Percentiles rank a stretch among this genome's conserved stretches.
These are phyloP conservation scores for Mormyrops boulengeri DNA, from an alignment of 2,797 vertebrate species.

Conservation along the genomic window DNA sequence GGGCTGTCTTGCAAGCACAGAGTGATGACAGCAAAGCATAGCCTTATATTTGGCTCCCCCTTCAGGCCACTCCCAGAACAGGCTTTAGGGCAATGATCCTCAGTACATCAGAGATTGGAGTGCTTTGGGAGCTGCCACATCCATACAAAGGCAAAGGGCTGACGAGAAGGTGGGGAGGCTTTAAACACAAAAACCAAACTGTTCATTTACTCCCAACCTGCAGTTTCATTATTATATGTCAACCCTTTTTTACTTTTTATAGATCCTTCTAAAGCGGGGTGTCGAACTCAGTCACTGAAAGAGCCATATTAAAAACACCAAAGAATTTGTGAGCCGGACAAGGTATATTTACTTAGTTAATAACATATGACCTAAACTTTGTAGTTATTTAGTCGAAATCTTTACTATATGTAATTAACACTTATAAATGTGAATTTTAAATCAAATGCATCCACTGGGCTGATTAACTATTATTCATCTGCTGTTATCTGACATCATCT, in stretches of 20 bases:
- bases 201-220: neutral
- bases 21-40: neutral
- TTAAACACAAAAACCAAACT: neutral
- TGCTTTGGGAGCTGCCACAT: neutral
- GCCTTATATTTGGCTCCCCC: neutral
- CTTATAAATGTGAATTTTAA: neutral
- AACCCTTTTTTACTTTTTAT: neutral
- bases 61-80: neutral
- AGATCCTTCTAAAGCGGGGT: neutral
- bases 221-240: neutral
- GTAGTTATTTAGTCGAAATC: neutral
- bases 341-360: neutral
- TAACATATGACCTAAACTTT: neutral
- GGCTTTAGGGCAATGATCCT: neutral
- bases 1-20: neutral
- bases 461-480: neutral
- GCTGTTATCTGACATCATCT: neutral
- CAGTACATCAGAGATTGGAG: neutral
- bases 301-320: neutral
- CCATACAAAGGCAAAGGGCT: neutral
- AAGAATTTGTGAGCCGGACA: neutral
- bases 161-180: neutral
- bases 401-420: neutral
- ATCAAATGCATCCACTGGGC: neutral
- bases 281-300: neutral